These are phyloP conservation scores for Mohoua ochrocephala DNA, from an alignment of 2,113 vertebrate species.

Conservation along the genomic window DNA sequence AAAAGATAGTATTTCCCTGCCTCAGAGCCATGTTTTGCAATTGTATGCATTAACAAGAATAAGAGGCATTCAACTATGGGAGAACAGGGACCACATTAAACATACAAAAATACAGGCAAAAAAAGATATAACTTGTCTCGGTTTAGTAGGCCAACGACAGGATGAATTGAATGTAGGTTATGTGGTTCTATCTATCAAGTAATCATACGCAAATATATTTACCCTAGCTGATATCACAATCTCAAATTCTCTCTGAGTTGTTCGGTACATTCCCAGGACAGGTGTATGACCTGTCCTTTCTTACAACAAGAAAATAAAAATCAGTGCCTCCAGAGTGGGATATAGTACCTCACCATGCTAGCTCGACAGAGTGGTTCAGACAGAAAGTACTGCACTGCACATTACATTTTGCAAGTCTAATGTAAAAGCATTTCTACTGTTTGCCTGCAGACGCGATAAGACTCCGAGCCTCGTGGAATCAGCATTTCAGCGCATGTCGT, in stretches of 20 bases:
- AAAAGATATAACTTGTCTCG: neutral
- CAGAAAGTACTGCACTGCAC: neutral
- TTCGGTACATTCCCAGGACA: neutral
- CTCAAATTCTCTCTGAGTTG: neutral
- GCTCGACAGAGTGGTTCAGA: neutral
- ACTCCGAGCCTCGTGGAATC: neutral
- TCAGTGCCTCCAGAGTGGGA: neutral
- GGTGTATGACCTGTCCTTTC: neutral
- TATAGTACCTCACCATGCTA: neutral
- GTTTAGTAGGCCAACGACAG: neutral
- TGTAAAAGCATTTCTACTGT: conserved; percentile 7
- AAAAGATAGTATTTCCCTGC: neutral
- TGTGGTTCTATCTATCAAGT: neutral
- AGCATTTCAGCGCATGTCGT: conserved; percentile 14
- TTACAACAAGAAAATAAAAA: neutral
- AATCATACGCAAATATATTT: neutral
- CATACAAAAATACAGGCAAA: neutral
- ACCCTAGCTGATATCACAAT: neutral
- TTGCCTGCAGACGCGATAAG: conserved; percentile 36
- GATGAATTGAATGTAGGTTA: neutral
- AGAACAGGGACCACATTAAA: neutral
- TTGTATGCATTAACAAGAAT: neutral
- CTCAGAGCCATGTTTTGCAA: neutral
- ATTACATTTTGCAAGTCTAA: conserved; percentile 49
- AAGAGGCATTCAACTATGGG: neutral